Evolutionary conservation across 1,140 invertebrate genomes (phyloP).

Genomic region (Teleopsis dalmanni): DNA sequence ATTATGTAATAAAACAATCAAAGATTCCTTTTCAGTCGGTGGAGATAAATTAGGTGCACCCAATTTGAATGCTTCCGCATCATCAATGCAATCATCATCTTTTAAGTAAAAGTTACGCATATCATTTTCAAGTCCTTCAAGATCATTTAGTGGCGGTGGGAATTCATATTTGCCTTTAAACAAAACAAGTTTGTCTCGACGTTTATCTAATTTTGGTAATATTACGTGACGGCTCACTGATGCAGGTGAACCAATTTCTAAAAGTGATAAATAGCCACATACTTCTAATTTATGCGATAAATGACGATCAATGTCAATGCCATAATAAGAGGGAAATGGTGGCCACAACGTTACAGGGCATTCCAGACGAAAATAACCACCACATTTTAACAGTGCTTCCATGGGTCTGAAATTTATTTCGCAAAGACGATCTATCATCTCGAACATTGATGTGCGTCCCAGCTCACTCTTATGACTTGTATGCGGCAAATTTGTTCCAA

Average conservation of each 20-base stretch:
- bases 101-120: conserved; percentile 51
- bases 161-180: conserved; percentile 17
- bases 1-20: conserved; percentile 90
- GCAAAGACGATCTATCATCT: conserved; percentile 64
- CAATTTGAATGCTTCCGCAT: conserved; percentile 35
- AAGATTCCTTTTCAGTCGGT: conserved; percentile 57
- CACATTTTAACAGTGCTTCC: conserved; percentile 67
- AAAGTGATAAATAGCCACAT: conserved; percentile 74
- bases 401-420: conserved; percentile 74
- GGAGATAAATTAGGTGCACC: background rate
- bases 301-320: conserved; percentile 16
- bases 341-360: conserved; percentile 63
- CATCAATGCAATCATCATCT: conserved; percentile 51
- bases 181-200: conserved; percentile 25
- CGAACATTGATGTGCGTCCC: conserved; percentile 47
- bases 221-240: conserved; percentile 84
- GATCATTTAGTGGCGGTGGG: conserved; percentile 47
- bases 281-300: conserved; percentile 62
- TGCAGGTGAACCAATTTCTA: conserved; percentile 87
- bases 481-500: conserved; percentile 29
- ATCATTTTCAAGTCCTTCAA: conserved; percentile 47
- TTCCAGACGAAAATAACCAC: conserved; percentile 60
- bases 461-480: conserved; percentile 44
- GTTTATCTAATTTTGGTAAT: conserved; percentile 60
- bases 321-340: conserved; percentile 49